phyloP scores from a whole-genome alignment of 2,888 invertebrate genomes.

The Metellina segmentata region DNA sequence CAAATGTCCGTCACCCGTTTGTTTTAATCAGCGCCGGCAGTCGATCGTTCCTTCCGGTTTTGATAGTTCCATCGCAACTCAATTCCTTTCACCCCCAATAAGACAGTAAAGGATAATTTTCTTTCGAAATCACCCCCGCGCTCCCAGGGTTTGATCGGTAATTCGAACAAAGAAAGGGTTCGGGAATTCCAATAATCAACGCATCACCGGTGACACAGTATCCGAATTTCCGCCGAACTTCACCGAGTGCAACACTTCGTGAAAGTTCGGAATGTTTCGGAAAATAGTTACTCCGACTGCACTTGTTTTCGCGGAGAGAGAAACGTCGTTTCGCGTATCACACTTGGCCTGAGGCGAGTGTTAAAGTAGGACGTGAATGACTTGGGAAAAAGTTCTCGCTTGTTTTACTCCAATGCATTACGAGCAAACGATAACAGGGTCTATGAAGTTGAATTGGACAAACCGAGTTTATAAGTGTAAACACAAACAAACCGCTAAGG shows the following conservation, averaged over 20 bases:
- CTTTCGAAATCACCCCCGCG: neutral
- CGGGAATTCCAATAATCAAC: neutral
- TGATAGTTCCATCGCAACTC: too few relatives aligned
- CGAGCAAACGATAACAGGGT: too few relatives aligned
- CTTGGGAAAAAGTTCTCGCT: too few relatives aligned
- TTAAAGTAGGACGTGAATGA: neutral
- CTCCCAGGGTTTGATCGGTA: neutral
- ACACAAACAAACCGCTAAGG: too few relatives aligned
- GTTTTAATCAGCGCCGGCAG: too few relatives aligned
- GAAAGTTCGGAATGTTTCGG: neutral
- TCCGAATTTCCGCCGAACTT: neutral
- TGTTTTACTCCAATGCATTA: too few relatives aligned
- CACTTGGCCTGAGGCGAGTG: neutral
- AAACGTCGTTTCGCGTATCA: neutral
- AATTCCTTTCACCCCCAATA: too few relatives aligned
- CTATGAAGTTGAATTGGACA: too few relatives aligned
- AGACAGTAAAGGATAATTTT: neutral
- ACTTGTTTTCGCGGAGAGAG: neutral
- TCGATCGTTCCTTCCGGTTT: too few relatives aligned
- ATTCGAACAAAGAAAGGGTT: neutral
- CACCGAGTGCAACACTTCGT: neutral
- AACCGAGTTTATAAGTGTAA: too few relatives aligned
- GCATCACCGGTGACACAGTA: neutral
- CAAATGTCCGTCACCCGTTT: too few relatives aligned
- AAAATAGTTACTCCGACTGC: neutral